Evolutionary conservation across 2,797 vertebrate genomes (phyloP).

Genomic region (Neosilurus hyrtlii): DNA sequence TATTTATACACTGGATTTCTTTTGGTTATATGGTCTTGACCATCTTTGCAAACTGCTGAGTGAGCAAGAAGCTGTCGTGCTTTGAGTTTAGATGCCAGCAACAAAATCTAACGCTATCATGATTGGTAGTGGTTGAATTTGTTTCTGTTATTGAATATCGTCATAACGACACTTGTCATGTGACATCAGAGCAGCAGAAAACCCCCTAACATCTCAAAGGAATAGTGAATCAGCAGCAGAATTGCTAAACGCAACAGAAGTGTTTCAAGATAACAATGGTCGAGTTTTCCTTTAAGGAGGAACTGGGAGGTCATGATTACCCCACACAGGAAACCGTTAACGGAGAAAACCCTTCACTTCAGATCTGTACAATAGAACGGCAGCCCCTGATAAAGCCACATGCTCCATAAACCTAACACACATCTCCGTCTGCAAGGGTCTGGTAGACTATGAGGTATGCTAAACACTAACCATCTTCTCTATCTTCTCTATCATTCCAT

Average conservation of each 20-base stretch:
- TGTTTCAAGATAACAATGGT: background rate
- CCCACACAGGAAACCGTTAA: slow-evolving; percentile 69
- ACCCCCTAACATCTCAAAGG: background rate
- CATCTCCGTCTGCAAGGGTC: background rate
- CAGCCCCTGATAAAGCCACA: slow-evolving; percentile 65
- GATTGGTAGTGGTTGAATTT: background rate
- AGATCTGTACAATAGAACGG: slow-evolving; percentile 54
- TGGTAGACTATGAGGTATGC: background rate
- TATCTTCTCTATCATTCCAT: background rate
- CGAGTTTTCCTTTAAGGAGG: slow-evolving; percentile 48
- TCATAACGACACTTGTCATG: background rate
- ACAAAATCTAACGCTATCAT: too few species aligned
- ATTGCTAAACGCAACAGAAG: background rate
- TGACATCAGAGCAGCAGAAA: too few species aligned
- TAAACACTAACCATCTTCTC: too few species aligned
- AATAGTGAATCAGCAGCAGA: background rate
- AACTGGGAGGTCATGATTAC: slow-evolving; percentile 74
- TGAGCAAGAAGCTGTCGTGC: too few species aligned
- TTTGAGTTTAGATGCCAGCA: too few species aligned
- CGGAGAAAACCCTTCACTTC: slow-evolving; percentile 43
- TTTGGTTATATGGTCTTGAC: too few species aligned
- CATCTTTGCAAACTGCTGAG: too few species aligned
- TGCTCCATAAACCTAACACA: background rate
- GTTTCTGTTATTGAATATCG: background rate
- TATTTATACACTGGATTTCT: too few species aligned